These are phyloP conservation scores for Montipora cactus DNA, from an alignment of 64 coral and sea anemone genomes.

Conservation along the genomic window DNA sequence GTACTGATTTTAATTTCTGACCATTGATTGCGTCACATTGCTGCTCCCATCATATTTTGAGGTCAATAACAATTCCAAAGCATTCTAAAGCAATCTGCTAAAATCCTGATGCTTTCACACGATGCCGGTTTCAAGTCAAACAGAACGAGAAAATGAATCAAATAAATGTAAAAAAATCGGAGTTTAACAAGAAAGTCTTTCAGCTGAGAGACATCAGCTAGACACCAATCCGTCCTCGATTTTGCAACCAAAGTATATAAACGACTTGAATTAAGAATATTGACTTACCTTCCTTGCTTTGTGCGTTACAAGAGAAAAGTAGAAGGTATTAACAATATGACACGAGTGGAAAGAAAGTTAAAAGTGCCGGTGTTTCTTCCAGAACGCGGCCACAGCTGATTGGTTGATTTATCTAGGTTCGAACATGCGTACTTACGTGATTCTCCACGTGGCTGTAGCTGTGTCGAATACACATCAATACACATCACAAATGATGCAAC, in stretches of 20 bases:
- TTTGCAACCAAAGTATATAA: not conserved
- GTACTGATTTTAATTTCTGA: too few relatives aligned
- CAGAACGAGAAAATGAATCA: not conserved
- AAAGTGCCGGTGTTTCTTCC: slow-evolving; percentile 81
- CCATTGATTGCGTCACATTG: not conserved
- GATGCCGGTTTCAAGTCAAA: not conserved
- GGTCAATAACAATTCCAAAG: not conserved
- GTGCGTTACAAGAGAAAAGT: not conserved
- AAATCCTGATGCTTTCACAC: not conserved
- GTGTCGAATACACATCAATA: slow-evolving; percentile 65
- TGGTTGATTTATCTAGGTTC: slow-evolving; percentile 64
- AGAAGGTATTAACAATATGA: slow-evolving; percentile 2
- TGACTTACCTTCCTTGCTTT: slow-evolving; percentile 8
- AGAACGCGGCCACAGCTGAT: slow-evolving; percentile 99
- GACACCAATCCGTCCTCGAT: not conserved
- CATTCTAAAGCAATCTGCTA: not conserved
- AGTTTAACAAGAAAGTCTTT: not conserved
- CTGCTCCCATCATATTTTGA: not conserved
- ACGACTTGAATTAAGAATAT: not conserved
- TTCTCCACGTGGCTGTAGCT: slow-evolving; percentile 69
- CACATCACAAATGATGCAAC: slow-evolving; percentile 19
- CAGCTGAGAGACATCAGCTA: not conserved
- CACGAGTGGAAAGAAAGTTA: slow-evolving; percentile 45
- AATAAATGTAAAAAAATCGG: not conserved
- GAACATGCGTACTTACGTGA: slow-evolving; percentile 59